Base-by-base conservation (phyloP, 2,888 invertebrate genomes). In the Tridacna gigas region DNA sequence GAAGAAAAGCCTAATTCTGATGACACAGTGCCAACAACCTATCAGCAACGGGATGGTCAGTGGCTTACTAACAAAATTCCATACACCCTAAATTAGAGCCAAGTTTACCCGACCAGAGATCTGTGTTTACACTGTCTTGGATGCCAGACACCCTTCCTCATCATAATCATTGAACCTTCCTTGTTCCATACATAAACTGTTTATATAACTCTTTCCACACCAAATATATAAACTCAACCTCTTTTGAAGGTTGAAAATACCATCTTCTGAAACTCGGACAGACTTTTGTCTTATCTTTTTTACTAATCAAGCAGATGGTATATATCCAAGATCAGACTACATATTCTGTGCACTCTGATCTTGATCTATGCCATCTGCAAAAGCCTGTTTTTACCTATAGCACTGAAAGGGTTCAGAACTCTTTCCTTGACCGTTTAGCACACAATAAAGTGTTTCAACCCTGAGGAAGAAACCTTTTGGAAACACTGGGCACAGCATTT, bases 101-200 rank as follows among this genome's bases (percentile, higher is more conserved):
- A 71, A 71, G 71, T 71, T 71, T 71, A 71, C 71, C 51, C 25
- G 71, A 22, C 71, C 0, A 13, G 22, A 51, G 48, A 71, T 71
- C 71, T 71, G 71, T 71, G 71, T 71, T 71, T 71, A 71, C 71
- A 71, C 71, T 71, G 71, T 71, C 15, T n/a, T 71, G 48, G 26
- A 71, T 25, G n/a, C 71, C 71, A 71, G 71, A 71, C 71, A 25
- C 51, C 22, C 20, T 13, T 51, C 25, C n/a, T 13, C 20, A 51
- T 11, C 48, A 37, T 25, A 22, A 25, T 51, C 25, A 18, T 37
- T 71, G 71, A 71, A 71, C 71, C 51, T 71, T 71, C 37, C n/a
- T 47, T 26, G 12, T 15, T 51, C 22, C 47, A 51, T 12, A 20
- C 7, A 25, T 71, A 71, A 71, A 71, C 71, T 71, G 71, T 71